Base-by-base conservation (phyloP, 2,797 vertebrate species). In the Tenualosa ilisha region DNA sequence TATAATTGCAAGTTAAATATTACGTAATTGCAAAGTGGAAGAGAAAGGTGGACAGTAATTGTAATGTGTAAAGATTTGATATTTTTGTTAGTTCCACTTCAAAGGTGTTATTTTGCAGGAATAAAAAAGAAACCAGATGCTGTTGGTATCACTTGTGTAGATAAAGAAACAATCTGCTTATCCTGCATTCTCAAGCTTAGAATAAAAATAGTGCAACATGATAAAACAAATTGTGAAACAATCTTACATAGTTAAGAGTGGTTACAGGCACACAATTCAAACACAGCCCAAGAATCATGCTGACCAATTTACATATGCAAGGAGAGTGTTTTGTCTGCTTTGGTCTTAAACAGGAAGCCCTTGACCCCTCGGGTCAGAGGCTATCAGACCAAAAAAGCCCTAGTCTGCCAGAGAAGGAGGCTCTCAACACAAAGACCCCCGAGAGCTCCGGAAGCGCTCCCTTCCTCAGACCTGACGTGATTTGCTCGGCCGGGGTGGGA, bases 331-430 rank as follows among this genome's bases (percentile, higher is more conserved):
- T 92, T 92, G 91, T 94, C 90, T 88, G 83, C 93, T 93, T 65
- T 59, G 90, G 87, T 89, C 89, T 87, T 93, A 92, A 92, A 92
- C 92, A 91, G 91, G 91, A 92, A 92, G 90, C 91, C 92, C 91
- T 87, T 56, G 85, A 89, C 93, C 92, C 91, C 92, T 92, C 92
- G 91, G 93, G 91, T 93, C 93, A 91, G 90, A 87, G 92, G 89
- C 91, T 89, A 91, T 92, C 88, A 86, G 91, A 91, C 31, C 75
- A 92, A 94, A 94, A 92, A 91, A 17, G 92, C 93, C 93, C 93
- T 94, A 94, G 92, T 94, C 92, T 93, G 91, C 91, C 90, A 91
- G 91, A 92, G 92, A 94, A 94, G 93, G 93, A 93, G 93, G 93
- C 87, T 91, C 86, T 91, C 92, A 90, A 91, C 92, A 92, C 40